Base-by-base conservation (phyloP, 2,888 invertebrate species). In the Melolontha melolontha region DNA sequence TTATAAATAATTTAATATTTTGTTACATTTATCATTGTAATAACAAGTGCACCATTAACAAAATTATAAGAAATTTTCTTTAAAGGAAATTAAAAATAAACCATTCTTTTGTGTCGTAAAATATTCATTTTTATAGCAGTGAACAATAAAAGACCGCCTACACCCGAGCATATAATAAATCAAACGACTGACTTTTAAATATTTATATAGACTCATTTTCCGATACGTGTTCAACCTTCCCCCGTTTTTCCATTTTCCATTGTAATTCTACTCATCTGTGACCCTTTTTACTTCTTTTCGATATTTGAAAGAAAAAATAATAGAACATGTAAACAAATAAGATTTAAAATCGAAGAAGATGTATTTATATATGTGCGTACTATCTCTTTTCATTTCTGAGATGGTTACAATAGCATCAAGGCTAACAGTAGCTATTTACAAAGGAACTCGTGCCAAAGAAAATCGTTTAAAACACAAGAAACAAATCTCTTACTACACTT, bases 371-470 rank as follows among this genome's bases (percentile, higher is more conserved):
- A 59, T 34, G 14, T 10, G 39, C n/a, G 17, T 22, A 6, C 29
- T 42, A 27, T 41, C 55, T 12, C 41, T 42, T 42, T 57, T 44
- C 47, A 29, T 14, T 34, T 47, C 47, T 16, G 44, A 12, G 8
- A 47, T 44, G 44, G 44, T 44, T 44, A 47, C 59, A 47, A 39
- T 47, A 59, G 47, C 59, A 7, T 47, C 59, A 62, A 62, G 59
- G 59, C 59, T 62, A 62, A 47, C 34, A 34, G 34, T 62, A 11
- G 29, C 44, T 59, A 59, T 59, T 59, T 59, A 59, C 29, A 47
- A 5, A 47, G 59, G 12, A 59, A n/a, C 59, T 12, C 34, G 49
- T 62, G 59, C 59, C 59, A 62, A 62, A 62, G 59, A 47, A n/a
- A 47, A 34, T 34, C 34, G 34, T 34, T 34, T 34, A 34, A 34